Conservation (phyloP, 1,140 invertebrate genomes). For the Brachionus koreanus region DNA sequence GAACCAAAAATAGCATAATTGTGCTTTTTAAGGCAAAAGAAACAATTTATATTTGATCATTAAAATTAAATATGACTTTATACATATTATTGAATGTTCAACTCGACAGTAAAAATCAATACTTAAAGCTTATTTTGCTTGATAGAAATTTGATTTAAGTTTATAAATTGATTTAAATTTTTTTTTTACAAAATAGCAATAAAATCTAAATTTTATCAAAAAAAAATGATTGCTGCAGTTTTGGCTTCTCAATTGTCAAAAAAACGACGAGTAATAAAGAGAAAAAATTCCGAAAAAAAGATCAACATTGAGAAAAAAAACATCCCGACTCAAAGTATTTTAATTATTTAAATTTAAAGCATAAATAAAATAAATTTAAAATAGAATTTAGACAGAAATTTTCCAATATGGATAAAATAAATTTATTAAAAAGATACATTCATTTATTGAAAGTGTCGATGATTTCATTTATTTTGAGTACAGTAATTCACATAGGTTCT, state of each 20-base stretch:
- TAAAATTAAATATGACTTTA: background rate
- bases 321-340: background rate
- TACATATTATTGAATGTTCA: background rate
- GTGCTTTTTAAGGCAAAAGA: background rate
- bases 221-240: conserved; percentile 17
- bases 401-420: conserved; percentile 16
- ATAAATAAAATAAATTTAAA: background rate
- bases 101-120: conserved; percentile 30
- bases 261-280: background rate
- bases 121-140: background rate
- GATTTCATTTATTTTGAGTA: conserved; percentile 36
- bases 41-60: background rate
- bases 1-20: background rate
- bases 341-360: background rate
- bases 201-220: background rate
- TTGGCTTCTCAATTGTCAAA: conserved; percentile 1
- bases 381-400: background rate
- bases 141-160: background rate
- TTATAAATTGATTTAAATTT: background rate
- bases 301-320: background rate
- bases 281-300: background rate
- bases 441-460: conserved; percentile 14
- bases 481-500: conserved; percentile 15
- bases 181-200: background rate
- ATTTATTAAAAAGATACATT: conserved; percentile 20